Conservation (phyloP, 2,113 vertebrate species). For the Choloepus hoffmanni region DNA sequence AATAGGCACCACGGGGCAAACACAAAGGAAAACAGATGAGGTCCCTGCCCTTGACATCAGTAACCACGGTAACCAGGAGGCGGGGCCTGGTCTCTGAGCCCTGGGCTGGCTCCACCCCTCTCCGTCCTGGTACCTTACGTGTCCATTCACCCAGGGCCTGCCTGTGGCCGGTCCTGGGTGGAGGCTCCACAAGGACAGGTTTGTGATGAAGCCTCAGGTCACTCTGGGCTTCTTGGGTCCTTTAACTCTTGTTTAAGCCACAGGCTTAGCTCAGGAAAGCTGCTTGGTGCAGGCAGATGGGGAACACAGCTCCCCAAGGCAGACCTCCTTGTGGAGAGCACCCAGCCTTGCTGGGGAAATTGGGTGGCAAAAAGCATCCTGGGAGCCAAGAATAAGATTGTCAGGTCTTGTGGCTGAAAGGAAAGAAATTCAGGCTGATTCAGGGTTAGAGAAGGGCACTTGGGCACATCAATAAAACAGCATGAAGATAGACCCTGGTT, state of each 20-base stretch:
- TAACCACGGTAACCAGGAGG: neutral
- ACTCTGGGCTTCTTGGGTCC: neutral
- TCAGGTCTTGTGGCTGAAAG: neutral
- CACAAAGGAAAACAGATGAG: neutral
- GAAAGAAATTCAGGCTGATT: neutral
- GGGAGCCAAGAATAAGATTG: neutral
- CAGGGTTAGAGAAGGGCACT: neutral
- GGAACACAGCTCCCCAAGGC: neutral
- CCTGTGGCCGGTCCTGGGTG: neutral
- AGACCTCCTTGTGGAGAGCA: rapidly evolving
- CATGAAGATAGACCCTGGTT: neutral
- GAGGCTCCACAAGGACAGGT: no score
- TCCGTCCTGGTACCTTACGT: neutral
- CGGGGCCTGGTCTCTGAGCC: neutral
- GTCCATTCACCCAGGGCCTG: neutral
- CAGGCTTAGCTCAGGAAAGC: neutral
- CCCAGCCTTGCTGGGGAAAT: neutral
- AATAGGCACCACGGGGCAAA: neutral
- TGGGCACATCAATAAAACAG: neutral
- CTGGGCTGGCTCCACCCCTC: neutral
- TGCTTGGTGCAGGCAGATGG: neutral
- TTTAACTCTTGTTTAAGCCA: neutral
- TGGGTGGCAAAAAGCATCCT: neutral
- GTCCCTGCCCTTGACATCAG: no score
- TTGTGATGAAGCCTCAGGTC: neutral